Base-by-base conservation (phyloP, 1,140 invertebrate genomes). In the Drosophila auraria region DNA sequence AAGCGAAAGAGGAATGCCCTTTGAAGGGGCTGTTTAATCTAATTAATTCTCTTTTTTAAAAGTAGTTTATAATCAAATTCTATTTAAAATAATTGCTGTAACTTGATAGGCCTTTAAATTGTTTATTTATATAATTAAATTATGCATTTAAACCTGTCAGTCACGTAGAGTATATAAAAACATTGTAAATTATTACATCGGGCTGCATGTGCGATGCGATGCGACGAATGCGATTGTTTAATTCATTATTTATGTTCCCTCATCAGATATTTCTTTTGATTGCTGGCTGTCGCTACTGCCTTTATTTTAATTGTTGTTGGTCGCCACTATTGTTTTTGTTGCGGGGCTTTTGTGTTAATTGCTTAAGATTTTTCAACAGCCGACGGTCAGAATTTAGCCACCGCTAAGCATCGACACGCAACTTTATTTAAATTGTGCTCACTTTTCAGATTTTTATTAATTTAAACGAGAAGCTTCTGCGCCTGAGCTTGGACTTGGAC, bases 381-480 rank as follows among this genome's bases (percentile, higher is more conserved):
- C 66, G 72, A 61, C 76, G 70, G 72, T 63, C 58, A 44, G 44
- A 68, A 47, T 65, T 64, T 63, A 69, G 60, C 76, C 8, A 27
- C 61, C 83, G 47, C 70, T 68, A 51, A 51, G 64, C 68, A 61
- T 64, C 44, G 68, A 56, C 84, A 89, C 84, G 84, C 86, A 84
- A 89, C 78, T 90, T 75, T 70, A 78, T 80, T 81, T 78, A 83
- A 82, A 83, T 83, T 78, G 72, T 61, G 51, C 54, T 64, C 59
- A 66, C 74, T 81, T 74, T 64, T 86, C 54, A 82, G 83, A 82
- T 87, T 78, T 80, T 51, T 83, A 78, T 89, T 65, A 87, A 83
- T 87, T 86, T 75, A 87, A 75, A 75, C 51, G 11, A 60, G 9
- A 60, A 73, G 70, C 59, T 58, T 49, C 23, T 15, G 50, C 9